Conservation (phyloP, 2,888 invertebrate genomes). For the Mimas tiliae region DNA sequence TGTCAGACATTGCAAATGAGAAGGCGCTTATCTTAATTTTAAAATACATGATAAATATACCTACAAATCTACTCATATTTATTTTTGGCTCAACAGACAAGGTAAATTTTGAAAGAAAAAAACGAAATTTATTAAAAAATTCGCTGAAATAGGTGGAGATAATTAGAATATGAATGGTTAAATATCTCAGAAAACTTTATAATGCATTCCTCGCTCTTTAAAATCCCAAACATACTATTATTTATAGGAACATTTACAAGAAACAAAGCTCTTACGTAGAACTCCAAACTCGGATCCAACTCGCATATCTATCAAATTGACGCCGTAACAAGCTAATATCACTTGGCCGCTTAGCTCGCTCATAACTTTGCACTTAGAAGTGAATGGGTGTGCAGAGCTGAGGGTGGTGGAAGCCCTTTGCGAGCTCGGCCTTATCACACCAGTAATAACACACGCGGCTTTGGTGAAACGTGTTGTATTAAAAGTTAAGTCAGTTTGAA, state of each 20-base stretch:
- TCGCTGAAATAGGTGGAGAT: no score
- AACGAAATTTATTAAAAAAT: no score
- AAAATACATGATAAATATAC: no score
- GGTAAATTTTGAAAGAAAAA: no score
- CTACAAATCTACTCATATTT: no score
- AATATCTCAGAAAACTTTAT: no score
- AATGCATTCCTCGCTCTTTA: no score
- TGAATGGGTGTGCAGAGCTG: neutral
- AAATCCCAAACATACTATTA: neutral
- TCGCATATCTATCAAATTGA: slow-evolving; percentile 20
- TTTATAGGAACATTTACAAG: neutral
- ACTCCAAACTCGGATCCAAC: slow-evolving; percentile 9
- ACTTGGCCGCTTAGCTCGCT: slow-evolving; percentile 37
- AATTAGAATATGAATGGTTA: no score
- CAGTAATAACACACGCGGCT: neutral
- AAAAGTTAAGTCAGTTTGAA: neutral
- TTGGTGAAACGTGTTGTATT: neutral
- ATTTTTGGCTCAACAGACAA: no score
- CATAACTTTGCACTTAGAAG: slow-evolving; percentile 47
- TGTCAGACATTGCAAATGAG: no score
- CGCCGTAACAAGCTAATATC: slow-evolving; percentile 15
- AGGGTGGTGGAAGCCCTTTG: neutral
- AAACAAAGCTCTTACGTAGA: slow-evolving; percentile 3
- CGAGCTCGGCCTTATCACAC: slow-evolving; percentile 1
- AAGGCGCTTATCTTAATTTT: no score